phyloP scores from a whole-genome alignment of 2,113 vertebrate genomes.

The Phocoena phocoena region DNA sequence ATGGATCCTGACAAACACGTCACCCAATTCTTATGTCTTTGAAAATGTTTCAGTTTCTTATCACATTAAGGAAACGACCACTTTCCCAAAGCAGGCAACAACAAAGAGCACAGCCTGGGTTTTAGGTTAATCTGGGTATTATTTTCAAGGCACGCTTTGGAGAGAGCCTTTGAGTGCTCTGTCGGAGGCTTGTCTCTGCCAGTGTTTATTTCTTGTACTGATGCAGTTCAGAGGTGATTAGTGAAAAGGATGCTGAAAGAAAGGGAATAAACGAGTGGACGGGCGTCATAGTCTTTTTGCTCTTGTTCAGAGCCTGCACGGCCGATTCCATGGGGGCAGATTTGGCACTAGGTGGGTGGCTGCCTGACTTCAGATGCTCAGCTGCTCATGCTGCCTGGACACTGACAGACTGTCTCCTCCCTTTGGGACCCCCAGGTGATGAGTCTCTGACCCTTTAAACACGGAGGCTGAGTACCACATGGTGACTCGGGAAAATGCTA shows the following conservation, averaged over 20 bases:
- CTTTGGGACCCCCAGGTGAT: conserved; percentile 18
- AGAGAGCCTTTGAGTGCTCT: conserved; percentile 63
- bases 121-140: conserved; percentile 79
- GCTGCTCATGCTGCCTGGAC: conserved; percentile 71
- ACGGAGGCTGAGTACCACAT: conserved; percentile 59
- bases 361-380: conserved; percentile 70
- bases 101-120: conserved; percentile 70
- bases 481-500: conserved; percentile 33
- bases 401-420: conserved; percentile 75
- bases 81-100: conserved; percentile 75
- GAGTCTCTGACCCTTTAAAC: conserved; percentile 57
- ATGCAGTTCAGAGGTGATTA: conserved; percentile 80
- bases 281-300: conserved; percentile 70
- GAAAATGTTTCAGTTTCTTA: conserved; percentile 78
- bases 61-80: conserved; percentile 69
- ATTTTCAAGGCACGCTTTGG: conserved; percentile 72
- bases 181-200: conserved; percentile 51
- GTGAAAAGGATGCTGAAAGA: conserved; percentile 62
- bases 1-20: conserved; percentile 54
- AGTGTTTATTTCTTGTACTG: conserved; percentile 81
- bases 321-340: conserved; percentile 61
- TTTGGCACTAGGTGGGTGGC: conserved; percentile 81
- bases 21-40: conserved; percentile 68
- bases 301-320: neutral
- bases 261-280: conserved; percentile 58